These are phyloP conservation scores for Danio tinwini DNA, from an alignment of 2,797 vertebrate genomes.

Conservation along the genomic window DNA sequence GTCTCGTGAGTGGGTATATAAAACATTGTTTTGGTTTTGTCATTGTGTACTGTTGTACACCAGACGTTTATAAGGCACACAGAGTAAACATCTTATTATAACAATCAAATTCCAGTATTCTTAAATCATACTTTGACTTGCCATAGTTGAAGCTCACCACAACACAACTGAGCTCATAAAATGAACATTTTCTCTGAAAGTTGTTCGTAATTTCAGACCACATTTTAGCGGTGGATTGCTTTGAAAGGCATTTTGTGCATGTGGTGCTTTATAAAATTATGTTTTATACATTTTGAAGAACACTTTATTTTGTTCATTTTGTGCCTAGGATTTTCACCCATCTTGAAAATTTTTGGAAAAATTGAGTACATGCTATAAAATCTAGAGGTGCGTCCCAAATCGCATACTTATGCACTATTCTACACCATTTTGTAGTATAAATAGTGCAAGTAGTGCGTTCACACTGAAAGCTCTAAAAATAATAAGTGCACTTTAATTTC, in stretches of 20 bases:
- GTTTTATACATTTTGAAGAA: background rate
- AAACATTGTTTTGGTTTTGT: slow-evolving; percentile 7
- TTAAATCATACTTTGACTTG: background rate
- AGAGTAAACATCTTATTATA: background rate
- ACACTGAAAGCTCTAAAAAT: too few relatives aligned
- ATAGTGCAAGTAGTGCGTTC: too few relatives aligned
- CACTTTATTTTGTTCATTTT: background rate
- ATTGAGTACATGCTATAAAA: too few relatives aligned
- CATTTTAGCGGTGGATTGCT: background rate
- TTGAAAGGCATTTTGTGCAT: background rate
- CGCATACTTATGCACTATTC: too few relatives aligned
- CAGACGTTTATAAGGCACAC: background rate
- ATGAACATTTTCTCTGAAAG: background rate
- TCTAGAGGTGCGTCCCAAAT: too few relatives aligned
- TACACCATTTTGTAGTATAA: too few relatives aligned
- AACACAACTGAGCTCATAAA: background rate
- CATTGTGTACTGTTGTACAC: background rate
- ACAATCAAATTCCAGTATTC: background rate
- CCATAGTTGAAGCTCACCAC: background rate
- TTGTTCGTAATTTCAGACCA: background rate
- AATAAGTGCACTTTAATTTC: too few relatives aligned
- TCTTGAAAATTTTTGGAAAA: background rate
- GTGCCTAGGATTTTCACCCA: background rate
- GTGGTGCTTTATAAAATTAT: background rate
- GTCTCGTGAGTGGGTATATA: slow-evolving; percentile 39